These are phyloP conservation scores for Gastrophysa polygoni DNA, from an alignment of 2,888 invertebrate species.

Conservation along the genomic window DNA sequence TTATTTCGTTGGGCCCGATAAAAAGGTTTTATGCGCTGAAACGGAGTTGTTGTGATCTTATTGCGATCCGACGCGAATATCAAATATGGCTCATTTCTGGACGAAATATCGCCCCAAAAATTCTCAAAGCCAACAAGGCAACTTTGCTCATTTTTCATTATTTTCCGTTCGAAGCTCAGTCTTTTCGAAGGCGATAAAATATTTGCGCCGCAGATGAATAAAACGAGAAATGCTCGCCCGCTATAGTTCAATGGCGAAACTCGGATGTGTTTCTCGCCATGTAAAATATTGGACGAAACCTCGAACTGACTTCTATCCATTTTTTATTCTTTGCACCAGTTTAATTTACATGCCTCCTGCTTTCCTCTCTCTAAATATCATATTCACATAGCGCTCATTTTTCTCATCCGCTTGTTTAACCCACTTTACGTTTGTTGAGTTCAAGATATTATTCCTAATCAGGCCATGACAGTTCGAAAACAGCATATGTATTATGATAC, in stretches of 20 bases:
- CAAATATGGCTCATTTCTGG: slow-evolving; percentile 34
- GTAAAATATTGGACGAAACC: neutral
- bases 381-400: too few species aligned
- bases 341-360: too few species aligned
- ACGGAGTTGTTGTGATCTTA: slow-evolving; percentile 42
- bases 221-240: neutral
- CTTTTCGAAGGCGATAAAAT: slow-evolving; percentile 20
- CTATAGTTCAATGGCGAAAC: neutral
- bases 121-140: slow-evolving; percentile 21
- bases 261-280: neutral
- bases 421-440: too few species aligned
- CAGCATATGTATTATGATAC: too few species aligned
- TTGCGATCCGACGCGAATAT: slow-evolving; percentile 42
- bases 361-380: too few species aligned
- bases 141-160: slow-evolving; percentile 28
- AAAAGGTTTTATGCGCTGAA: slow-evolving; percentile 42
- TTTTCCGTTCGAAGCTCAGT: slow-evolving; percentile 19
- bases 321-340: neutral
- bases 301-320: neutral
- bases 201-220: slow-evolving; percentile 7
- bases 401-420: too few species aligned
- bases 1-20: slow-evolving; percentile 39
- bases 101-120: slow-evolving; percentile 22
- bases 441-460: too few species aligned
- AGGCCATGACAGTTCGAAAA: too few species aligned